These are phyloP conservation scores for Bufotes viridis DNA, from an alignment of 2,797 vertebrate genomes.

Conservation along the genomic window DNA sequence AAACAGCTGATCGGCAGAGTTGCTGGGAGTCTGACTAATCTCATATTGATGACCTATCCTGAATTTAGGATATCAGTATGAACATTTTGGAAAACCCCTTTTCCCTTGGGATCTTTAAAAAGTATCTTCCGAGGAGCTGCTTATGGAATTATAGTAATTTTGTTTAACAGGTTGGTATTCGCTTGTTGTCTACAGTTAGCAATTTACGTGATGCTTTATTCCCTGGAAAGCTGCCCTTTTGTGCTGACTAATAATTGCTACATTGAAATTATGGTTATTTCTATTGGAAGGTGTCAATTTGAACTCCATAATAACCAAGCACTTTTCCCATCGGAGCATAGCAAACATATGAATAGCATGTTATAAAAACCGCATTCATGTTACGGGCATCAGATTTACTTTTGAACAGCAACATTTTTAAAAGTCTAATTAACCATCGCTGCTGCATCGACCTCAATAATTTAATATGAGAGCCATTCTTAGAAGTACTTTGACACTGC, in stretches of 20 bases:
- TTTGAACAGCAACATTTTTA: background rate
- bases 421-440: background rate
- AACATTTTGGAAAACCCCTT: too few relatives aligned
- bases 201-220: background rate
- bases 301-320: background rate
- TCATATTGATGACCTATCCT: too few relatives aligned
- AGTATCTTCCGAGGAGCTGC: too few relatives aligned
- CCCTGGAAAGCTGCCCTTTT: background rate
- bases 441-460: background rate
- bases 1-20: too few relatives aligned
- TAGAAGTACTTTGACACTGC: constrained; percentile 36
- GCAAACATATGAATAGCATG: background rate
- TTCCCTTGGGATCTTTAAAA: too few relatives aligned
- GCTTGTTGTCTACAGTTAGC: background rate
- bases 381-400: too few relatives aligned
- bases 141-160: background rate
- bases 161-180: background rate
- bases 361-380: constrained; percentile 26
- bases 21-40: too few relatives aligned
- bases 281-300: constrained; percentile 43
- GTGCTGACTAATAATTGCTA: constrained; percentile 29
- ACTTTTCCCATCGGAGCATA: background rate
- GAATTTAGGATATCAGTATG: too few relatives aligned
- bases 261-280: constrained; percentile 40
- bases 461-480: constrained; percentile 33